Evolutionary conservation across 2,113 vertebrate species (phyloP).

Genomic region (Hirundichthys speculiger): DNA sequence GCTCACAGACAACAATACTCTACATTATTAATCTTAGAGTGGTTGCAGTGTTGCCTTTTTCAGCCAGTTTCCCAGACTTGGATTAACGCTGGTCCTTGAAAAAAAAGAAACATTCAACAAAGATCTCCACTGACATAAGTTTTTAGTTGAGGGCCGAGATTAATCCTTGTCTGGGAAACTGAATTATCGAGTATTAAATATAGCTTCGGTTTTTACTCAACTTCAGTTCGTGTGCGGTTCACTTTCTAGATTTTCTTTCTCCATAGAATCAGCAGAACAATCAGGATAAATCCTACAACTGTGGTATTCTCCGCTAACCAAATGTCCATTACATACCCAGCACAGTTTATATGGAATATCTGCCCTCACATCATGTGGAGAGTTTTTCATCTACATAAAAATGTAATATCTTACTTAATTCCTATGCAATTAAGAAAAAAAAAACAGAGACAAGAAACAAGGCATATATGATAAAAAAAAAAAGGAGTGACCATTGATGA

Average conservation of each 20-base stretch:
- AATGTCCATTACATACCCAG: too few relatives aligned
- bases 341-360: too few relatives aligned
- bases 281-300: too few relatives aligned
- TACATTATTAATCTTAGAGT: background rate
- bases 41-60: background rate
- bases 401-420: too few relatives aligned
- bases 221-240: background rate
- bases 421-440: too few relatives aligned
- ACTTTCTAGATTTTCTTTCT: background rate
- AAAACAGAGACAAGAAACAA: too few relatives aligned
- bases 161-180: slow-evolving; percentile 5
- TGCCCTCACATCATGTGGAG: too few relatives aligned
- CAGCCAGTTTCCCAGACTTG: background rate
- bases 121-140: slow-evolving; percentile 1
- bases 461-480: too few relatives aligned
- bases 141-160: background rate
- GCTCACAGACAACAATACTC: background rate
- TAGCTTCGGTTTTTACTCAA: background rate
- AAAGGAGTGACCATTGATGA: too few relatives aligned
- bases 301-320: too few relatives aligned
- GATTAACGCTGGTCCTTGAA: background rate
- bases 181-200: background rate
- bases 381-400: too few relatives aligned
- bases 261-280: background rate
- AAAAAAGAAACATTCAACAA: background rate